Base-by-base conservation (phyloP, 2,113 vertebrate species). In the Syngnathoides biaculeatus region DNA sequence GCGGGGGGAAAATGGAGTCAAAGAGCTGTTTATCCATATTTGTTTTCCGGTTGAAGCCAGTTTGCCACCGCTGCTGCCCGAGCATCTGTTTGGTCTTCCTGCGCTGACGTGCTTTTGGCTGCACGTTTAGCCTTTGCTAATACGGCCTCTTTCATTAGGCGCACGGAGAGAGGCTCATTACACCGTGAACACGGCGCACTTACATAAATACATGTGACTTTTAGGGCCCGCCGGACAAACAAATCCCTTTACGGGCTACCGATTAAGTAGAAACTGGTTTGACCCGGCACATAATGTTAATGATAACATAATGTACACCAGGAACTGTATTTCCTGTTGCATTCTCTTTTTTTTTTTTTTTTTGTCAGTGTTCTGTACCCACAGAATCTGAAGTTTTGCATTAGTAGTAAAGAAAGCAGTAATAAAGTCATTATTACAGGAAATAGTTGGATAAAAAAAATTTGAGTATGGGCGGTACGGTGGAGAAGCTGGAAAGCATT, bases 11-110 rank as follows among this genome's bases (percentile, higher is more conserved):
- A 77, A 81, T 76, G 75, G 73, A 89, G 75, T 85, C 83, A 80
- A 81, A 85, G 86, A 87, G 80, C 85, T 84, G 87, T 47, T 57
- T 57, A 71, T 75, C 75, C 72, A 78, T 76, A 52, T 81, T 66
- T 82, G 80, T 75, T 81, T 62, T 48, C 60, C 64, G 20, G 65
- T 26, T 70, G 72, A 79, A 68, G 43, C 50, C 22, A 35, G 57
- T 76, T 58, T 80, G 77, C 78, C 56, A 64, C 64, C 20, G 65
- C 72, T 71, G 79, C 81, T 81, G 79, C 67, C 50, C 38, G 55
- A 88, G 79, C 88, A 90, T 89, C 85, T 91, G 88, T 84, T 87
- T 81, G 75, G 84, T 85, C 83, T 83, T 71, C 75, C 79, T 84
- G 78, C 71, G 66, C 79, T 86, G 79, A 82, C 79, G 79, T 55